Conservation (phyloP, 2,888 invertebrate genomes). For the Eurytoma californica region DNA sequence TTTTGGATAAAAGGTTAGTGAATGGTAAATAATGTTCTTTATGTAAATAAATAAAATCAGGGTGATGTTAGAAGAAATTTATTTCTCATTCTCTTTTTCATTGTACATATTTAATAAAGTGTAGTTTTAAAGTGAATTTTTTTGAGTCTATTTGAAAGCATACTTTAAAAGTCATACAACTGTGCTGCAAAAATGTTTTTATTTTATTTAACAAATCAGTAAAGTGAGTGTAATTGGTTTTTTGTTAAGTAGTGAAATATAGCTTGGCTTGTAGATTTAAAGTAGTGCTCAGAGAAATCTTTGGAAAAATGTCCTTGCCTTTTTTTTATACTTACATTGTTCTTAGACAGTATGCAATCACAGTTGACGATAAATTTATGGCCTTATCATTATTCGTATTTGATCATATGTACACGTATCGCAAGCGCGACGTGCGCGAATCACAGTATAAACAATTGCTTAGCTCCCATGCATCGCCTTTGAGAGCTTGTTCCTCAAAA, state of each 20-base stretch:
- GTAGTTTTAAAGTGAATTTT: slow-evolving; percentile 35
- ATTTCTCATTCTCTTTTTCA: slow-evolving; percentile 58
- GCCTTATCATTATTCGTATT: slow-evolving; percentile 42
- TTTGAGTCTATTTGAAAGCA: slow-evolving; percentile 38
- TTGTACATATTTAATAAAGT: slow-evolving; percentile 53
- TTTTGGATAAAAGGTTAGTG: too few relatives aligned
- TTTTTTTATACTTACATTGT: slow-evolving; percentile 45
- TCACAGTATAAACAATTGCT: slow-evolving; percentile 56
- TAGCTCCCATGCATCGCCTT: slow-evolving; percentile 23
- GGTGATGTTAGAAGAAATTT: slow-evolving; percentile 63
- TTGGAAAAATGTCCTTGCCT: slow-evolving; percentile 26
- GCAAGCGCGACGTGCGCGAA: slow-evolving; percentile 42
- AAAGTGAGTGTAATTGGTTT: slow-evolving; percentile 20
- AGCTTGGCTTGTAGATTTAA: slow-evolving; percentile 32
- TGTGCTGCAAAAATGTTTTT: slow-evolving; percentile 36
- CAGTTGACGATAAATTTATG: slow-evolving; percentile 43
- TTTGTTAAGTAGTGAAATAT: slow-evolving; percentile 24
- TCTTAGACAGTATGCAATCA: slow-evolving; percentile 44
- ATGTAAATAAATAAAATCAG: neutral
- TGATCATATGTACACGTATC: slow-evolving; percentile 32
- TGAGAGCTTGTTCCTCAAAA: slow-evolving; percentile 32
- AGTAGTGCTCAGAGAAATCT: slow-evolving; percentile 23
- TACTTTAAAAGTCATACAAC: slow-evolving; percentile 33
- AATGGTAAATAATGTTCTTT: too few relatives aligned
- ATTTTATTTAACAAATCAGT: slow-evolving; percentile 28